Base-by-base conservation (phyloP, 2,113 vertebrate species). In the Syrrhaptes paradoxus region DNA sequence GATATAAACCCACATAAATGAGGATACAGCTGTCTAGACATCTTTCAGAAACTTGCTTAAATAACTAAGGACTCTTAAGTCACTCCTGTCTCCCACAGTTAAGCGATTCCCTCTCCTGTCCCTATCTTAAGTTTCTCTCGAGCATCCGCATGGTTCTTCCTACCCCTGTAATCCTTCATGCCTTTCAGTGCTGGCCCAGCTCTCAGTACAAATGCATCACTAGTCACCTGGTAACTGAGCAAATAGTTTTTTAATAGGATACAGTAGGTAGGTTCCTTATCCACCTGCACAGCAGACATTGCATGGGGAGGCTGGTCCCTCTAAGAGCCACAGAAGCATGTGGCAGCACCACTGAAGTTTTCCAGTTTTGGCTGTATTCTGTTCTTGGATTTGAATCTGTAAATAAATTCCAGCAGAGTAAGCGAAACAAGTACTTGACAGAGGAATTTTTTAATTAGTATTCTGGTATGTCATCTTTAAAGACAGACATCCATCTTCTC, bases 341-440 rank as follows among this genome's bases (percentile, higher is more conserved):
- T 90, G 85, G 82, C 72, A 94, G 90, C 90, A 95, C 83, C 93
- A 66, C 14, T 61, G 57, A 90, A 78, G n/a, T 73, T 81, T 67
- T 59, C 72, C 65, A 59, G 5, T 86, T 65, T 77, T 46, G 85
- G 78, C 65, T 96, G 82, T 93, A 34, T 78, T 73, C 81, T 93
- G 84, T 22, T 80, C 76, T 87, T 63, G 51, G 72, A 86, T 90
- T 84, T 96, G 83, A 96, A 85, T 79, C 70, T 95, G 76, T 82
- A 93, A 97, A 91, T 95, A 95, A 93, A 88, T 91, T 52, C 73
- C 89, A 91, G 83, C 75, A 87, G 34, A 95, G 71, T 91, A 51
- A 96, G 63, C 74, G 82, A 74, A 88, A 49, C 14, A 38, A 83
- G 62, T 73, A 61, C 46, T 48, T 38, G 62, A 61, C 36, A 80